Evolutionary conservation across 2,113 vertebrate genomes (phyloP).

Genomic region (Cyprinodon variegatus): DNA sequence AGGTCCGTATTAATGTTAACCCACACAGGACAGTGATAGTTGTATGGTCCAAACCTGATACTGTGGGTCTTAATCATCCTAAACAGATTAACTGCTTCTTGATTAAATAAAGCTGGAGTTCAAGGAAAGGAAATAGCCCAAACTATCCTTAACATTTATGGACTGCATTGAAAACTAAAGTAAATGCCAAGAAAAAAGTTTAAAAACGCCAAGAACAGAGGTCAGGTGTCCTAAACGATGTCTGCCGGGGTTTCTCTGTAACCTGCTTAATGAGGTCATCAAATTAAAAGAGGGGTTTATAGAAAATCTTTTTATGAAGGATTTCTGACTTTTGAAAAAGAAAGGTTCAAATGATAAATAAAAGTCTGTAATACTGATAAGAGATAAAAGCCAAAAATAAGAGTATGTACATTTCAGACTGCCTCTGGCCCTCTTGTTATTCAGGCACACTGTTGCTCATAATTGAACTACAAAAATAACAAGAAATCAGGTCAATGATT

Average conservation of each 20-base stretch:
- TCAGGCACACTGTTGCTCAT: no score
- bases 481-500: not conserved
- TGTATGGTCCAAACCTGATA: no score
- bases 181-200: not conserved
- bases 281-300: not conserved
- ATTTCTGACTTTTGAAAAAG: not conserved
- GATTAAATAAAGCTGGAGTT: no score
- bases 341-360: not conserved
- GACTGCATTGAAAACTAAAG: not conserved
- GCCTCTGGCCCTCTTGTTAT: not conserved
- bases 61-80: no score
- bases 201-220: no score
- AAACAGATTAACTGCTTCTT: no score
- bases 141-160: not conserved
- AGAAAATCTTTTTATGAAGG: not conserved
- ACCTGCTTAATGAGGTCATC: not conserved
- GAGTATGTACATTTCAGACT: not conserved
- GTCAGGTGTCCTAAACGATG: not conserved
- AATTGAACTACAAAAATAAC: conserved; percentile 15
- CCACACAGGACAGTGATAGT: no score
- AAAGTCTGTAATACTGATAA: not conserved
- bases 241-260: not conserved
- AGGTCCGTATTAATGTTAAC: no score
- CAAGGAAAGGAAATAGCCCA: no score
- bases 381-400: not conserved